These are phyloP conservation scores for Exocentrus adspersus DNA, from an alignment of 2,888 invertebrate genomes.

Conservation along the genomic window DNA sequence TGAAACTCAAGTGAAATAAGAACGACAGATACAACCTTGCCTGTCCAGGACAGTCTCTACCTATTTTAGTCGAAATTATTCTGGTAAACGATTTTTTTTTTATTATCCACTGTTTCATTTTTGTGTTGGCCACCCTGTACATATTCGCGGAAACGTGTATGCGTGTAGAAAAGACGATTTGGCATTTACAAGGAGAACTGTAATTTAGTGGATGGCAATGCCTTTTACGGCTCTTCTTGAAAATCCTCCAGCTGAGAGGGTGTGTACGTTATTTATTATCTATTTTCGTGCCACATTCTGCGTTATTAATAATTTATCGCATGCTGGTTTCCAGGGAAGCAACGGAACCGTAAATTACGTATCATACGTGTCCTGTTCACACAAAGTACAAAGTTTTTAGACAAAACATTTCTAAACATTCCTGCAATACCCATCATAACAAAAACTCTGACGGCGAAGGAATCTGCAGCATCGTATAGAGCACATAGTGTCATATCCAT, in stretches of 20 bases:
- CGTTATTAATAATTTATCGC: neutral
- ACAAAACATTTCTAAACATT: too few species aligned
- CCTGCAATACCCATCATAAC: too few species aligned
- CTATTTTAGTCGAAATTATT: too few species aligned
- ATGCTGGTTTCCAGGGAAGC: neutral
- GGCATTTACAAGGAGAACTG: neutral
- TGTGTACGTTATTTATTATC: slow-evolving; percentile 2
- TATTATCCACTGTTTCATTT: too few species aligned
- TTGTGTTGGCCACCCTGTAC: neutral
- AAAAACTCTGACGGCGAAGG: too few species aligned
- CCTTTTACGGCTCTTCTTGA: slow-evolving; percentile 7
- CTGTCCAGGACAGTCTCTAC: too few species aligned
- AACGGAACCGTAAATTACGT: neutral
- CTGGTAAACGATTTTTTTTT: too few species aligned
- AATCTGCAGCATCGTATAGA: neutral
- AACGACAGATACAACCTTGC: too few species aligned
- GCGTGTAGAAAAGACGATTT: neutral
- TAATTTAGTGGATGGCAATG: slow-evolving; percentile 6
- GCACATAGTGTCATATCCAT: slow-evolving; percentile 6
- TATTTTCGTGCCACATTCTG: neutral
- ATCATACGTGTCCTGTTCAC: too few species aligned
- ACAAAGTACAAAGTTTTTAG: too few species aligned
- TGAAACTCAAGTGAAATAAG: neutral
- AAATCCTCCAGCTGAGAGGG: slow-evolving; percentile 8
- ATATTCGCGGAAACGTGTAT: slow-evolving; percentile 1